These are phyloP conservation scores for Cantharis rufa DNA, from an alignment of 2,888 invertebrate species.

Conservation along the genomic window DNA sequence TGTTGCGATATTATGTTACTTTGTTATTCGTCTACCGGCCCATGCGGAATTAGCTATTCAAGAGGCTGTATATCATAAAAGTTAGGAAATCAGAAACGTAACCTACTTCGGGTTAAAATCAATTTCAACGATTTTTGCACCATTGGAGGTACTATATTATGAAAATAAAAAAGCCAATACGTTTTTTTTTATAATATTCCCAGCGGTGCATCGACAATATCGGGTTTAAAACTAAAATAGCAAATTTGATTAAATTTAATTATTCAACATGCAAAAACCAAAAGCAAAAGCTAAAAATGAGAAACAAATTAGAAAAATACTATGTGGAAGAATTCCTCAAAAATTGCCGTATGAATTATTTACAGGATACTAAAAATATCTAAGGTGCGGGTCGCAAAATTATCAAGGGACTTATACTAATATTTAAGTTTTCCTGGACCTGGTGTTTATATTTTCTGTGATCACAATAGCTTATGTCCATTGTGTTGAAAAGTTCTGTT, in stretches of 20 bases:
- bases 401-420: background rate
- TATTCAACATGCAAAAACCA: background rate
- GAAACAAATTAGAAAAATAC: background rate
- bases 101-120: background rate
- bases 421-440: slow-evolving; percentile 1
- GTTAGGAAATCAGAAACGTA: background rate
- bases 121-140: background rate
- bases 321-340: background rate
- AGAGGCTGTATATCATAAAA: too few species aligned
- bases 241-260: background rate
- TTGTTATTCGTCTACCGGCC: too few species aligned
- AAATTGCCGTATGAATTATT: background rate
- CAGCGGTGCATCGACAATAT: background rate
- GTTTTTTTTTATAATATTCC: background rate
- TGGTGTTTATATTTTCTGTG: slow-evolving; percentile 4
- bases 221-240: background rate
- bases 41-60: too few species aligned
- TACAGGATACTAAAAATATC: background rate
- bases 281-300: background rate
- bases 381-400: background rate
- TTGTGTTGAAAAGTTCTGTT: slow-evolving; percentile 4
- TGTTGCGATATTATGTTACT: too few species aligned
- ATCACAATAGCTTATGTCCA: slow-evolving; percentile 5
- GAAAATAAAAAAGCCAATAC: background rate
- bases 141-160: too few species aligned